Evolutionary conservation across 2,113 vertebrate genomes (phyloP), one percentile per base, ranked within the genome.

Genomic region (Pelodiscus sinensis): DNA sequence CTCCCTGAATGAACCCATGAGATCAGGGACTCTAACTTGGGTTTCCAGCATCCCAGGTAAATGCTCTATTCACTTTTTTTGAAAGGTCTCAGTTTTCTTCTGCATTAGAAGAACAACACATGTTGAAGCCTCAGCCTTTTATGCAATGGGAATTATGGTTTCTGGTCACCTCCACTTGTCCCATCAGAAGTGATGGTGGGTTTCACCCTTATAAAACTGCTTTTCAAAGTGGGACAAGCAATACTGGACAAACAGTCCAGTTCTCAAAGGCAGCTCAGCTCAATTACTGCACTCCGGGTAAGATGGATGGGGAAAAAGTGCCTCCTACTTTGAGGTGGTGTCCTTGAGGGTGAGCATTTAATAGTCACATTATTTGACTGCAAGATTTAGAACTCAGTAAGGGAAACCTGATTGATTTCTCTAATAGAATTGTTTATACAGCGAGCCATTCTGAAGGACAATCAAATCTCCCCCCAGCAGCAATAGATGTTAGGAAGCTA

Each of bases 331-430:
- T 6, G 9, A 11, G 2, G 51, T 81, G 78, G 56, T 81, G 3
- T 0, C 4, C 79, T 91, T 65, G 54, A 50, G 79, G 60, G 85
- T 78, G 82, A 77, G 60, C 82, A 31, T 35, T 51, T 31, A 1
- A 16, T 9, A 16, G 54, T 71, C 1, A 1, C n/a, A 78, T 9
- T 1, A 11, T 3, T 7, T 0, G 78, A 52, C 77, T 52, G 27
- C 18, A 9, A 90, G 82, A 8, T 35, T 52, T 1, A 0, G 19
- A 5, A 24, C 18, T 85, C 52, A 50, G 60, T 44, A 73, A 71
- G 56, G 50, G 56, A 85, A 52, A 2, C 56, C 92, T 81, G 85
- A 38, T 87, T 90, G 79, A 81, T 79, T 90, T 77, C 58, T 16
- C 50, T 51, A 73, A 35, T 35, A 68, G 73, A 84, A 44, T 87